Percentiles rank a stretch among this genome's conserved stretches.
These are phyloP conservation scores for Meloidogyne hapla DNA, from an alignment of 1,140 invertebrate species.

Conservation along the genomic window DNA sequence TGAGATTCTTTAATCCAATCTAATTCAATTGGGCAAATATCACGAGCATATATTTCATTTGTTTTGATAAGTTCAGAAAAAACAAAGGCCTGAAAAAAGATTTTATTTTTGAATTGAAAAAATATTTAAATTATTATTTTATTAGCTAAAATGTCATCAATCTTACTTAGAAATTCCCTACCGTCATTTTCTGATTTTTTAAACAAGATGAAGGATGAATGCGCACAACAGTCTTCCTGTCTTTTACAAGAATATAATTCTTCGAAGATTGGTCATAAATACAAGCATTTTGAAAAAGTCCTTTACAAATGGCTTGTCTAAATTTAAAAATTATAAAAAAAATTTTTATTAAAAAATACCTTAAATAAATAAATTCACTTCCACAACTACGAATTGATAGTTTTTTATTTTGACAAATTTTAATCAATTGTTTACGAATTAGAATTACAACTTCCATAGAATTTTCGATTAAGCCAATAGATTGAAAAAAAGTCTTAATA, in stretches of 20 bases:
- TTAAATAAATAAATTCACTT: constrained; percentile 66
- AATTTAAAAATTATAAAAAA: constrained; percentile 67
- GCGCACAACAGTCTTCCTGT: constrained; percentile 71
- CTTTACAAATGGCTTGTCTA: constrained; percentile 74
- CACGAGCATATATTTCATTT: constrained; percentile 72
- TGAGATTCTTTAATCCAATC: constrained; percentile 37
- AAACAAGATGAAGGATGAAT: constrained; percentile 83
- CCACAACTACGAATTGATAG: constrained; percentile 76
- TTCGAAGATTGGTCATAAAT: constrained; percentile 70
- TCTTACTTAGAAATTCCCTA: neutral
- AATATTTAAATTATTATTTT: neutral
- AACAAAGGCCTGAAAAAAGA: constrained; percentile 76
- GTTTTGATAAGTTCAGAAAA: constrained; percentile 87
- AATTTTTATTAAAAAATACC: constrained; percentile 24
- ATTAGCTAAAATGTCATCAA: neutral
- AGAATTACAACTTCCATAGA: constrained; percentile 80
- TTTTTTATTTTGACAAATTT: constrained; percentile 71
- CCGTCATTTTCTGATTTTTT: constrained; percentile 52
- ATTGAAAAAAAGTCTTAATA: constrained; percentile 82
- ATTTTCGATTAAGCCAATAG: constrained; percentile 79
- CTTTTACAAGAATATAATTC: constrained; percentile 73
- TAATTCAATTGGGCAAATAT: constrained; percentile 39
- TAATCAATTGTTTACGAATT: constrained; percentile 78
- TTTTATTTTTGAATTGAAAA: no score
- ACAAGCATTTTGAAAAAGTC: constrained; percentile 80